Base-by-base conservation (phyloP, 2,888 invertebrate species). In the Coelogynopora nodosa region DNA sequence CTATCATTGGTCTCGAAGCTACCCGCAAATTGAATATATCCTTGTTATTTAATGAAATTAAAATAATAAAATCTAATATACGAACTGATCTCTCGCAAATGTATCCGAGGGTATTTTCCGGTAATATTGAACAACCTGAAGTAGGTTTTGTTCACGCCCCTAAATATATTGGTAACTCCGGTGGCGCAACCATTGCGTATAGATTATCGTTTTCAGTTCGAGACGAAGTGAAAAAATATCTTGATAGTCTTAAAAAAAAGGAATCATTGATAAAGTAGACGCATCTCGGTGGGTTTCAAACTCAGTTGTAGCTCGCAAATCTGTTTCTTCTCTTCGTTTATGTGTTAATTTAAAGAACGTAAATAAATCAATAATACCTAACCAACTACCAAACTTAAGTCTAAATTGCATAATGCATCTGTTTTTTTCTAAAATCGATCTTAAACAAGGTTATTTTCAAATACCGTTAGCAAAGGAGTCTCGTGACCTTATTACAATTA, bases 351-450 rank as follows among this genome's bases (percentile, higher is more conserved):
- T 74, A 74, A 74, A 26, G 74, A 74, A 23, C 10, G 74, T 74
- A 23, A 74, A 74, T 74, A 74, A 74, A 74, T 74, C 23, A 26
- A 74, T 74, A 74, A 74, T 74, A 74, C 23, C 74, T 74, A 2
- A 74, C 23, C 74, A 74, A 74, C 74, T 74, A 74, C 27, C 74
- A 26, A 74, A 26, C 74, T 74, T 23, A 74, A 10, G 23, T 74
- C 74, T 74, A 74, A 74, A 74, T 74, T 13, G 74, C 74, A 74
- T 74, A 13, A 74, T 13, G 27, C 49, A 49, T 49, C 49, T 18
- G n/a, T 49, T 49, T 49, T 74, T 74, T 74, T 74, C 74, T 74
- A 74, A 74, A 74, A 74, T 74, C 74, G 74, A 74, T 23, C 74
- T 74, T 74, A 74, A 74, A 74, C 18, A 74, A 74, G 23, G 74